Conservation (phyloP, 2,113 vertebrate species). For the Thunnus thynnus region DNA sequence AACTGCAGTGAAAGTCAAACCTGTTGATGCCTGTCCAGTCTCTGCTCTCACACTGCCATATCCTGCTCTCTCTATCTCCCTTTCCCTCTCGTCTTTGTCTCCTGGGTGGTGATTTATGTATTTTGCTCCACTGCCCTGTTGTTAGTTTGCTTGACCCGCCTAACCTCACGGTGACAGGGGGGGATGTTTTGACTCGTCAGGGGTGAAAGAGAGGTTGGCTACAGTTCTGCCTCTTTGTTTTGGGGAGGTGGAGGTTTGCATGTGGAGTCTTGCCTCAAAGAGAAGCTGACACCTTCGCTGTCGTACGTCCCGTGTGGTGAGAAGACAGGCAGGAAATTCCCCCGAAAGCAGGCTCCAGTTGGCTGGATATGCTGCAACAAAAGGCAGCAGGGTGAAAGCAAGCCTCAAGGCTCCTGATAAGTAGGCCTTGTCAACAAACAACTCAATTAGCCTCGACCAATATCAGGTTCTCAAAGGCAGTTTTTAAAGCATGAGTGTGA, state of each 20-base stretch:
- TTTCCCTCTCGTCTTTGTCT: conserved; percentile 34
- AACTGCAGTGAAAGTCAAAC: conserved; percentile 14
- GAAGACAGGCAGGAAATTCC: conserved; percentile 15
- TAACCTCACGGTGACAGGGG: not conserved
- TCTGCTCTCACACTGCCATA: conserved; percentile 11
- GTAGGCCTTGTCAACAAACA: conserved; percentile 40
- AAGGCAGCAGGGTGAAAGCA: conserved; percentile 17
- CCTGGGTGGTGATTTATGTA: conserved; percentile 22
- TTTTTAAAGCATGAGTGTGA: conserved; percentile 28
- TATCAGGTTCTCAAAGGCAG: conserved; percentile 57
- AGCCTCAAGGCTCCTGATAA: conserved; percentile 10
- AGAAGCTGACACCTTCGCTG: conserved; percentile 17
- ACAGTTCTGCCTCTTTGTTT: conserved; percentile 38
- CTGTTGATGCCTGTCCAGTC: conserved; percentile 7
- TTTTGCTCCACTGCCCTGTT: conserved; percentile 19
- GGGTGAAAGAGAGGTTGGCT: conserved; percentile 54
- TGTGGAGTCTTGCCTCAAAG: conserved; percentile 29
- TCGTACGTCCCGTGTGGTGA: not conserved
- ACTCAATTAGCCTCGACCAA: conserved; percentile 40
- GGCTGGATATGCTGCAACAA: conserved; percentile 17
- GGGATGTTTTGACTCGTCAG: conserved; percentile 20
- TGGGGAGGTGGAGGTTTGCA: conserved; percentile 3
- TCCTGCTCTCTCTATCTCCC: conserved; percentile 22
- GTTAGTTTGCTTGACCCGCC: conserved; percentile 36
- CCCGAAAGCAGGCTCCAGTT: not conserved